phyloP scores from a whole-genome alignment of 2,797 vertebrate species.

The Galaxias olidus region DNA sequence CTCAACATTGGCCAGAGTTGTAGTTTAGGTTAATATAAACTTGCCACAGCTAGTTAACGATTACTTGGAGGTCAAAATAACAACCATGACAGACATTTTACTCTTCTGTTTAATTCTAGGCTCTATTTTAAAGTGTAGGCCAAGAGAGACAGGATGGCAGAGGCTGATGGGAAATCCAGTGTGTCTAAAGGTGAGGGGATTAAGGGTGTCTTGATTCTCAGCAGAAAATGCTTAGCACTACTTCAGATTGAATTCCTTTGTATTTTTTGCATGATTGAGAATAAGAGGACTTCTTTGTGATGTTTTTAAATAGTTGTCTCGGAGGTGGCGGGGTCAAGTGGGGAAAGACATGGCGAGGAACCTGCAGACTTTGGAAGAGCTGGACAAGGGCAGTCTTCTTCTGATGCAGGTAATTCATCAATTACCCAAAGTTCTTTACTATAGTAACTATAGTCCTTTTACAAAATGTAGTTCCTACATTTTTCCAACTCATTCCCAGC shows the following conservation, averaged over 20 bases:
- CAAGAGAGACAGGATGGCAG: constrained; percentile 68
- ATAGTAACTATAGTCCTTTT: background rate
- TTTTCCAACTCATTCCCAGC: constrained; percentile 36
- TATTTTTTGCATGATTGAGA: too few relatives aligned
- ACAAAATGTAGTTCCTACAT: background rate
- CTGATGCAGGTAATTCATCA: constrained; percentile 57
- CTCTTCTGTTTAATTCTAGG: constrained; percentile 37
- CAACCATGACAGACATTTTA: background rate
- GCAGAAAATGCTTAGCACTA: too few relatives aligned
- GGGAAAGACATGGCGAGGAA: constrained; percentile 54
- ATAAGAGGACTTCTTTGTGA: too few relatives aligned
- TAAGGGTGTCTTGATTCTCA: background rate
- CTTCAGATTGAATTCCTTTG: too few relatives aligned
- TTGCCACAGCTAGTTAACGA: background rate
- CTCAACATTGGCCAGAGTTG: too few relatives aligned
- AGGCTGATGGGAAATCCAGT: constrained; percentile 63
- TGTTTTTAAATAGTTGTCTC: constrained; percentile 51
- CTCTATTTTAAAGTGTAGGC: constrained; percentile 58
- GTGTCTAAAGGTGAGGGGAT: constrained; percentile 64
- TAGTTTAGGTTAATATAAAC: too few relatives aligned
- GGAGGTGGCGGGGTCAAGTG: constrained; percentile 66
- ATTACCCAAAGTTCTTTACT: too few relatives aligned
- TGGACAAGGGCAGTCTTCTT: constrained; percentile 47
- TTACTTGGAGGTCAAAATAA: background rate
- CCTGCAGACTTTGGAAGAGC: constrained; percentile 62